phyloP scores from a whole-genome alignment of 2,797 vertebrate genomes.

The Acomys russatus region DNA sequence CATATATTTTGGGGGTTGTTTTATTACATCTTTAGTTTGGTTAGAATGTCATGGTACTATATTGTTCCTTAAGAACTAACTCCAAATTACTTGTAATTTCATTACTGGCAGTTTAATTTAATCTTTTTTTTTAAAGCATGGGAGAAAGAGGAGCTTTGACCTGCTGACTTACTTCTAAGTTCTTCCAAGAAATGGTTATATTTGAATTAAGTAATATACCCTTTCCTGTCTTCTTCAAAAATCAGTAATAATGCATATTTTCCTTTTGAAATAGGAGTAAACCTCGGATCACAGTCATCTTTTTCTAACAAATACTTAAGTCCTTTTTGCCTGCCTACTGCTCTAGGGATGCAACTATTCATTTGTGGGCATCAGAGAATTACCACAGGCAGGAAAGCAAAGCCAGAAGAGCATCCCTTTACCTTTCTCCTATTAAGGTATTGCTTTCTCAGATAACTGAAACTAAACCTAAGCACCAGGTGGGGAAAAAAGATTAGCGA shows the following conservation, averaged over 20 bases:
- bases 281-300: neutral
- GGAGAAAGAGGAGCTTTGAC: conserved; percentile 32
- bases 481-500: conserved; percentile 7
- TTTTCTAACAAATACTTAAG: neutral
- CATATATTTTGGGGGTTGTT: neutral
- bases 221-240: neutral
- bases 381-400: neutral
- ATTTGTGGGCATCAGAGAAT: conserved; percentile 44
- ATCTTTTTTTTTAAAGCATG: neutral
- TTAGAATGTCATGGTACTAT: conserved; percentile 30
- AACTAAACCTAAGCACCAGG: conserved; percentile 21
- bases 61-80: conserved; percentile 21
- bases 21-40: conserved; percentile 45
- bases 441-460: conserved; percentile 35
- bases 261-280: conserved; percentile 46
- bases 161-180: conserved; percentile 15
- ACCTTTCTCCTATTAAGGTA: conserved; percentile 35
- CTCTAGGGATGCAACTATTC: neutral
- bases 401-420: neutral
- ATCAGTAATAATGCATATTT: conserved; percentile 33
- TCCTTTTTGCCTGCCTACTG: neutral
- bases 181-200: conserved; percentile 25
- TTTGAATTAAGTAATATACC: neutral
- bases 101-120: conserved; percentile 16
- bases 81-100: conserved; percentile 36